A percentile compares a stretch with the other conserved stretches of the same genome.
Conservation (phyloP, 2,113 vertebrate species). For the Pachypanchax playfairii region DNA sequence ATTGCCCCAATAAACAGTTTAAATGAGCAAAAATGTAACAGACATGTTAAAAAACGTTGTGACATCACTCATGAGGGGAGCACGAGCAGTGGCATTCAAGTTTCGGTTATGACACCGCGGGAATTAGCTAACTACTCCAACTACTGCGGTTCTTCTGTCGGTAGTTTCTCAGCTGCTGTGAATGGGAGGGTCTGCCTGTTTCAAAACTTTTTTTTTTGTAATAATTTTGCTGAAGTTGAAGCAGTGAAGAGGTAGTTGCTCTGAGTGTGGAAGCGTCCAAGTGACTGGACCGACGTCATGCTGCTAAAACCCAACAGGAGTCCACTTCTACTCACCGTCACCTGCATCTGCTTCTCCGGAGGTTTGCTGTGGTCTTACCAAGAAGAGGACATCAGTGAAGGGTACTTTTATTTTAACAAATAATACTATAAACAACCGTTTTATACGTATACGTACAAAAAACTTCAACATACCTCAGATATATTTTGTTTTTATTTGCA, state of each 20-base stretch:
- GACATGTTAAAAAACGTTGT: neutral
- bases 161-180: neutral
- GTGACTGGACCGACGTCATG: conserved; percentile 67
- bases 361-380: conserved; percentile 88
- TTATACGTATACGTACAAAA: too few relatives aligned
- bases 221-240: conserved; percentile 6
- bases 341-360: conserved; percentile 77
- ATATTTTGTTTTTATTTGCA: conserved; percentile 45
- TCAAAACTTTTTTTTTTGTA: neutral
- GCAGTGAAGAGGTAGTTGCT: conserved; percentile 23
- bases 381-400: conserved; percentile 83
- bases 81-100: neutral
- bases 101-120: neutral
- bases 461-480: neutral
- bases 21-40: neutral
- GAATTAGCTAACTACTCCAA: too few relatives aligned
- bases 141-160: neutral
- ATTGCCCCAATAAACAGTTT: neutral
- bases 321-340: conserved; percentile 67
- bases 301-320: conserved; percentile 40
- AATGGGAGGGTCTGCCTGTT: conserved; percentile 55
- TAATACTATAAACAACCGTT: too few relatives aligned
- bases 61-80: neutral
- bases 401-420: conserved; percentile 64
- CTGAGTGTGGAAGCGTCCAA: conserved; percentile 28